Evolutionary conservation across 2,888 invertebrate species (phyloP), one percentile per base, ranked within the genome.

Genomic region (Steinernema scapterisci): DNA sequence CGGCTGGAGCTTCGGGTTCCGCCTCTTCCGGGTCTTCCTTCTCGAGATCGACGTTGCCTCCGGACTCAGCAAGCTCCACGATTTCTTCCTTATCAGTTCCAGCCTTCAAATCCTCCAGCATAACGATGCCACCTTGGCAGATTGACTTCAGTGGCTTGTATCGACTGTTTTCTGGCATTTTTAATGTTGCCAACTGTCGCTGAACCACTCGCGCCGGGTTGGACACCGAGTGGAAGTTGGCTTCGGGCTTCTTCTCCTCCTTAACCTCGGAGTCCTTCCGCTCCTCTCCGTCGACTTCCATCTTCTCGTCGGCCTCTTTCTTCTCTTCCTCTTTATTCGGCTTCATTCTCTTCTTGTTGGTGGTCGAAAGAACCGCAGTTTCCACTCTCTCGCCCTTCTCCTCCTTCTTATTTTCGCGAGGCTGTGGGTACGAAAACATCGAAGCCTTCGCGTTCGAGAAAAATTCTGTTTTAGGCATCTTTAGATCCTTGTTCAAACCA

Each of bases 331-430:
- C 75, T 54, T 78, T 70, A 46, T 71, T 56, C 54, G 45, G 21
- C 45, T 76, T 93, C 93, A 56, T 92, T 92, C 88, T 95, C 94
- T 82, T 95, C 92, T 95, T 92, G 0, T 95, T 96, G 0, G 97
- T 97, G 86, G 97, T 97, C 87, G 95, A 95, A 70, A 99, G 91
- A 0, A 99, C 95, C 0, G 97, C 99, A 5, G 97, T 97, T 76
- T 96, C 95, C 1, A 99, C 96, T 87, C 97, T 95, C 88, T 99
- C 97, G 45, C 95, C 92, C 88, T 97, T 96, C 52, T 97, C 96
- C 78, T 96, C 94, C 90, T 97, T 97, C 90, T 99, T 97, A 88
- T 97, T 97, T 89, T 99, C 97, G 74, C 99, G 89, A 0, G 96
- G 93, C 9, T 97, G 94, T 0, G 97, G 97, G 88, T 99, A 99